Evolutionary conservation across 1,140 invertebrate genomes (phyloP).

Genomic region (Bombus cullumanus): DNA sequence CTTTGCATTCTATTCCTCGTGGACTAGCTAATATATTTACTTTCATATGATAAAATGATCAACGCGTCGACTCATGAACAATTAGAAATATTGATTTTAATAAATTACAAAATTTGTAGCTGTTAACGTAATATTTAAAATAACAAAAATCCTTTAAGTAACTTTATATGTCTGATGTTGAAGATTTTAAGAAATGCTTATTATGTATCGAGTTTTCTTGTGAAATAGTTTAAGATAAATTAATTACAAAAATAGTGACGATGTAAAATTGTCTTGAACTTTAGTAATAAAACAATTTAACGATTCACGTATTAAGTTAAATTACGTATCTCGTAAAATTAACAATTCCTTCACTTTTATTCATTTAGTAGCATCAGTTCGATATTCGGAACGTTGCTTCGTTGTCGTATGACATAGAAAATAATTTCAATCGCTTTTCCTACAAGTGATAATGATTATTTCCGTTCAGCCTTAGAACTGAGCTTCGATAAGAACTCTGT

Average conservation of each 20-base stretch:
- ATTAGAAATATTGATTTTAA: not conserved
- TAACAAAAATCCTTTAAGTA: too few relatives aligned
- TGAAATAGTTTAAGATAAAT: not conserved
- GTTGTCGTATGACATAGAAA: not conserved
- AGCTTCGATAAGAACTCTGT: slow-evolving; percentile 95
- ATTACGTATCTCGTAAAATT: not conserved
- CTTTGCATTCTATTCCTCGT: not conserved
- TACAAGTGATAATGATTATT: slow-evolving; percentile 38
- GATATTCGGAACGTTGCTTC: not conserved
- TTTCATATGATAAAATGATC: not conserved
- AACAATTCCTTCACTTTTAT: not conserved
- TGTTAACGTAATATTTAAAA: not conserved
- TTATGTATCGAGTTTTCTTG: not conserved
- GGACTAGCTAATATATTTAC: too few relatives aligned
- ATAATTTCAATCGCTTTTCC: not conserved
- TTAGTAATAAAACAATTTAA: not conserved
- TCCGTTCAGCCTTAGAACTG: slow-evolving; percentile 85
- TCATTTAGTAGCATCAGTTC: not conserved
- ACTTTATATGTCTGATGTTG: not conserved
- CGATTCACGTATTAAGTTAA: not conserved
- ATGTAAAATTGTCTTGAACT: not conserved
- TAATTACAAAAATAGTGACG: not conserved
- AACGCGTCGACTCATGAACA: not conserved
- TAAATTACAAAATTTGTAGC: not conserved
- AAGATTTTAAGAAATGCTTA: too few relatives aligned